Evolutionary conservation across 2,888 invertebrate genomes (phyloP), one percentile per base, ranked within the genome.

Genomic region (Tuberolachnus salignus): DNA sequence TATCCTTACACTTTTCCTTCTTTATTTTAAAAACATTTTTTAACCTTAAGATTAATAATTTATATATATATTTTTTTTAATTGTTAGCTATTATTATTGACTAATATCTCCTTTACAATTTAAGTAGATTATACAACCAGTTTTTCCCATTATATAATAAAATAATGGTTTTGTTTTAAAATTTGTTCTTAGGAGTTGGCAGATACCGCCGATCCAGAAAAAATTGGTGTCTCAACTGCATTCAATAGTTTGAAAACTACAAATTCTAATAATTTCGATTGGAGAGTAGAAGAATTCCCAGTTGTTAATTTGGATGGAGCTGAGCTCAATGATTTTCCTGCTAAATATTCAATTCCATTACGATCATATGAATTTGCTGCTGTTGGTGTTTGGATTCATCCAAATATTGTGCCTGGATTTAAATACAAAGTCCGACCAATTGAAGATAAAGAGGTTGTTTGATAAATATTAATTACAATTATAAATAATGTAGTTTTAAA

Each of bases 341-440:
- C 91, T 0, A 87, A 87, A 69, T 91, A 91, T 84, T 87, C 87
- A 42, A 88, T 91, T 19, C 89, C 89, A 19, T 87, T 91, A 2
- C 88, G 88, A 51, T 86, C 88, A 9, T 88, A 91, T 83, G 90
- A 92, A 85, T 87, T 91, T 84, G 91, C 91, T 0, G 91, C 90
- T 72, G 88, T 91, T 84, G 92, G 92, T 72, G 90, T 92, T 75
- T 91, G 90, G 86, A 89, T 92, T 82, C 92, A 93, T 86, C 88
- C 89, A 80, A 87, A 91, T 80, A 90, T 92, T 82, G 87, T 90
- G 82, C 90, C 92, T 82, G 92, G 93, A 82, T 93, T 92, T 87
- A 88, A 89, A 85, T 92, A 92, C 88, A 89, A 89, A 86, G 90
- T 92, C 82, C 88, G 90, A 84, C 90, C 90, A 1, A 87, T 91